Conservation (phyloP, 2,797 vertebrate genomes). For the Varecia variegata region DNA sequence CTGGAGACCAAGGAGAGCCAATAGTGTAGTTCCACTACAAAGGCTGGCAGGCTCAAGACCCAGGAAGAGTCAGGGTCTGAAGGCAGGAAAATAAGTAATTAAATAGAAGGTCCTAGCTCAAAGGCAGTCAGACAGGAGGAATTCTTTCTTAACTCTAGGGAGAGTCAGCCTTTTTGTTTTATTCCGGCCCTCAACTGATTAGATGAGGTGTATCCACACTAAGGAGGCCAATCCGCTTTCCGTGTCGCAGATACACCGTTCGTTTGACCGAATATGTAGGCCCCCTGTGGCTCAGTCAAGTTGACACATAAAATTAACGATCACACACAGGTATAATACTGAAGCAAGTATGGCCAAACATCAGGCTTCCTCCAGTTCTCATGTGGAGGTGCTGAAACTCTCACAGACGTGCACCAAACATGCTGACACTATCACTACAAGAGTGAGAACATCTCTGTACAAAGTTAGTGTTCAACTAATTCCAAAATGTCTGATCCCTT, state of each 20-base stretch:
- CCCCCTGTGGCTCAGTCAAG: not conserved
- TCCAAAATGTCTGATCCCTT: not conserved
- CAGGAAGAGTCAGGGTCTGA: not conserved
- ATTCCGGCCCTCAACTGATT: not conserved
- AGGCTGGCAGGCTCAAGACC: not conserved
- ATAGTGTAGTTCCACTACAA: not conserved
- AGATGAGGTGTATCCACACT: not conserved
- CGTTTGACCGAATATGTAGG: not conserved
- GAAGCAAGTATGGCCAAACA: not conserved
- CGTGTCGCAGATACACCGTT: not conserved
- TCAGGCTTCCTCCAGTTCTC: not conserved
- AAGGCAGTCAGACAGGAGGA: not conserved
- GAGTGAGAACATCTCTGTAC: not conserved
- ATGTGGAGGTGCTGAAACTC: not conserved
- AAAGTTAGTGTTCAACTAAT: not conserved
- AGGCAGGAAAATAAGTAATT: not conserved
- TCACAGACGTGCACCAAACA: rapidly evolving
- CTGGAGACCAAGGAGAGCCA: not conserved
- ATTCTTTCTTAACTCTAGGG: not conserved
- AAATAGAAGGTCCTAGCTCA: not conserved
- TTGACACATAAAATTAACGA: not conserved
- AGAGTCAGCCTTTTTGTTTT: not conserved
- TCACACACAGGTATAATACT: not conserved
- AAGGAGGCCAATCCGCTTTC: not conserved
- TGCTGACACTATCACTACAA: not conserved